Evolutionary conservation across 2,113 vertebrate species (phyloP).

Genomic region (Martes martes): DNA sequence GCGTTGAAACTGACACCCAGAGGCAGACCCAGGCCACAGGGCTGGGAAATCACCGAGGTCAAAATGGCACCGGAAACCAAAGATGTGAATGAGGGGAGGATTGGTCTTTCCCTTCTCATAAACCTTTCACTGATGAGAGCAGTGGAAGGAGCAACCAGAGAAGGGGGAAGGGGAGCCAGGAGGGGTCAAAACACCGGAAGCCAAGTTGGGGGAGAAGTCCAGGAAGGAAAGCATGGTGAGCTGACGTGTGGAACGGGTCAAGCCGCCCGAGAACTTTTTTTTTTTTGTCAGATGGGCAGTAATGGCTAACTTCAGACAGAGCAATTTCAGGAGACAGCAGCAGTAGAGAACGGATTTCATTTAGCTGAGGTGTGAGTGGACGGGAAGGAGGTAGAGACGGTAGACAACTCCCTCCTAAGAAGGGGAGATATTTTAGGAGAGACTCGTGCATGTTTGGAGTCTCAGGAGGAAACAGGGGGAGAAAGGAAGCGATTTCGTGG

Average conservation of each 20-base stretch:
- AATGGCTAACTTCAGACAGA: neutral
- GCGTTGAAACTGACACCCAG: neutral
- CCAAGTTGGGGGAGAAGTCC: neutral
- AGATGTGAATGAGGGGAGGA: neutral
- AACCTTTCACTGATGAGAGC: neutral
- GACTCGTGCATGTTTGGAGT: neutral
- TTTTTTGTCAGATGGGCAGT: neutral
- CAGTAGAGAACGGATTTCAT: neutral
- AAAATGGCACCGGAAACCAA: neutral
- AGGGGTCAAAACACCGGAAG: neutral
- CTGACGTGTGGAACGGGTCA: neutral
- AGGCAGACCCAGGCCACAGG: neutral
- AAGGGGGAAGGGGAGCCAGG: neutral
- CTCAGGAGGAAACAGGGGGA: neutral
- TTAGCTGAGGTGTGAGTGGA: neutral
- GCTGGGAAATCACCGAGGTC: neutral
- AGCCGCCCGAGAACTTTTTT: neutral
- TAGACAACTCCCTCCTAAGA: neutral
- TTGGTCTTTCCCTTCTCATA: neutral
- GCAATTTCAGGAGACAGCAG: neutral
- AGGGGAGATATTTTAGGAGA: neutral
- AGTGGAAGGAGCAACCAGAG: neutral
- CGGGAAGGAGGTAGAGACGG: neutral
- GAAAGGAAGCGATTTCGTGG: neutral
- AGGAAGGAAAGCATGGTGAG: neutral